Conservation (phyloP, 2,888 invertebrate genomes). For the Drosophila mimetica region DNA sequence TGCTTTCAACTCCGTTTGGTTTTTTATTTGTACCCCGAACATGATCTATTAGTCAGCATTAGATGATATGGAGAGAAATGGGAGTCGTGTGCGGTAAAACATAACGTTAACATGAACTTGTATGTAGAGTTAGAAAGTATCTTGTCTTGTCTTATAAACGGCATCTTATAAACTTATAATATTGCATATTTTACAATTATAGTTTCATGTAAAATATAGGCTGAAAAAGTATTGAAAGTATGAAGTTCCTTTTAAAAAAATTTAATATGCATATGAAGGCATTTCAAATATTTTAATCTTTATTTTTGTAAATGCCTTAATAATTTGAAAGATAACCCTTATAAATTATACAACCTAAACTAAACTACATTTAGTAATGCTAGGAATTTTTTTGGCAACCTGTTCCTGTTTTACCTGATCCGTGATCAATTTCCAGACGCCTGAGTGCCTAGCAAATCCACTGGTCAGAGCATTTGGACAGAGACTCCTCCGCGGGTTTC, state of each 20-base stretch:
- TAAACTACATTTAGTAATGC: not conserved
- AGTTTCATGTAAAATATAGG: too few relatives aligned
- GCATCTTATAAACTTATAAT: too few relatives aligned
- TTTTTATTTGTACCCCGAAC: not conserved
- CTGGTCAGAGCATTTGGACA: slow-evolving; percentile 17
- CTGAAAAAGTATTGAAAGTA: too few relatives aligned
- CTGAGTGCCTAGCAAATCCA: slow-evolving; percentile 50
- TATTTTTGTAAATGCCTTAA: too few relatives aligned
- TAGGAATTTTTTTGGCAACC: not conserved
- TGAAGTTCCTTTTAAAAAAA: too few relatives aligned
- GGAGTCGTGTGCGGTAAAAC: slow-evolving; percentile 7
- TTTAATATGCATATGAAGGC: too few relatives aligned
- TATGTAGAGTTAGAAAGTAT: not conserved
- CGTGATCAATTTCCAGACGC: slow-evolving; percentile 45
- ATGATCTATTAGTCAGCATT: slow-evolving; percentile 23
- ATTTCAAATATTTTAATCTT: too few relatives aligned
- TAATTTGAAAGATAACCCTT: too few relatives aligned
- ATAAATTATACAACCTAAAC: not conserved
- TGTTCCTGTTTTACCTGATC: slow-evolving; percentile 9
- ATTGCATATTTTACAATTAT: too few relatives aligned
- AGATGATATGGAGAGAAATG: slow-evolving; percentile 1
- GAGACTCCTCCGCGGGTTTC: slow-evolving; percentile 4
- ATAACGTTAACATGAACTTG: not conserved
- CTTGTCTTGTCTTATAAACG: too few relatives aligned
- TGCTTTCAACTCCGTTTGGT: not conserved